Conservation (phyloP, 2,888 invertebrate genomes). For the Phaonia tiefii region DNA sequence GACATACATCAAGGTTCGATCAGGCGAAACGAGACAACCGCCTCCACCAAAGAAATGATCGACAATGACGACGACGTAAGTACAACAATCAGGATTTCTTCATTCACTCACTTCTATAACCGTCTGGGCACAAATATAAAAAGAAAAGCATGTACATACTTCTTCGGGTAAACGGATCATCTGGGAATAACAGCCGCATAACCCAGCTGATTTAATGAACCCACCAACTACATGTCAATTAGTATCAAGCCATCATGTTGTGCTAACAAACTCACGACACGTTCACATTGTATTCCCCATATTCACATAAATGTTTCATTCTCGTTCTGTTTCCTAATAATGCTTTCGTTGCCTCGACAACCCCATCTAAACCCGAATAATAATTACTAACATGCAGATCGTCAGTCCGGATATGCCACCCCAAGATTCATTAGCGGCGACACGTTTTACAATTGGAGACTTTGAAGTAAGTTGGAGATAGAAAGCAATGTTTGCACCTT, state of each 20-base stretch:
- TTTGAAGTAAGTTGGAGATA: conserved; percentile 85
- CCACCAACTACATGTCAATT: conserved; percentile 27
- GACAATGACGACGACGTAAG: conserved; percentile 93
- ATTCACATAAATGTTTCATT: conserved; percentile 64
- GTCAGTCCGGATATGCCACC: conserved; percentile 85
- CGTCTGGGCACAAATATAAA: not conserved
- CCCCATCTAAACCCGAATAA: conserved; percentile 61
- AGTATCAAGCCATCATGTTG: conserved; percentile 34
- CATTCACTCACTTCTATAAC: not conserved
- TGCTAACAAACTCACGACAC: conserved; percentile 49
- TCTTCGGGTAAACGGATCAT: not conserved
- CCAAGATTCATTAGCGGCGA: conserved; percentile 82
- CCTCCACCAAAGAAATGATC: conserved; percentile 97
- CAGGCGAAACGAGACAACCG: conserved; percentile 94
- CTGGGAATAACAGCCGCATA: not conserved
- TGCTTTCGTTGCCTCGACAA: conserved; percentile 64
- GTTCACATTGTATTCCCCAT: conserved; percentile 44
- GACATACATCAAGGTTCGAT: conserved; percentile 96
- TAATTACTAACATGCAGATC: conserved; percentile 80
- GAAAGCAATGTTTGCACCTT: conserved; percentile 45
- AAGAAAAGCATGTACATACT: not conserved
- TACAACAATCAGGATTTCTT: conserved; percentile 72
- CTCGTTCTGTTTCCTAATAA: conserved; percentile 60
- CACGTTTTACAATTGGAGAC: conserved; percentile 88
- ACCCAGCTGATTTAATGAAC: conserved; percentile 16